phyloP scores from a whole-genome alignment of 2,888 invertebrate genomes.

The Resseliella maxima region DNA sequence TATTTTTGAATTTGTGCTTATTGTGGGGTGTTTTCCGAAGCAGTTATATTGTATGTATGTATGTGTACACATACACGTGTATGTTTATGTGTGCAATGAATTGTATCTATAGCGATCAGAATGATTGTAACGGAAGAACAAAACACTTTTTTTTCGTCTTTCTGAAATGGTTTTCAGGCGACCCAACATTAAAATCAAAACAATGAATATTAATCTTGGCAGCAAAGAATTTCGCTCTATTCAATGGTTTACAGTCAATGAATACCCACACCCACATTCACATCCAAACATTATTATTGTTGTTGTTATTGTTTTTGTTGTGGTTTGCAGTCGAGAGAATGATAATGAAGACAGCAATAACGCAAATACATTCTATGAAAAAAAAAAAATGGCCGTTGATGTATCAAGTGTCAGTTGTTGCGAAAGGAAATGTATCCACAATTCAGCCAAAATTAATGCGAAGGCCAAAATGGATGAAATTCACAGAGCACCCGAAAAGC shows the following conservation, averaged over 20 bases:
- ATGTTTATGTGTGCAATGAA: background rate
- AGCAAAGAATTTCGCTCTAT: background rate
- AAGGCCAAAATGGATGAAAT: conserved; percentile 16
- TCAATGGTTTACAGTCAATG: too few relatives aligned
- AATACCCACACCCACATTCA: background rate
- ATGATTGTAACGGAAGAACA: background rate
- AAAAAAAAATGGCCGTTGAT: background rate
- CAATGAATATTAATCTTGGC: background rate
- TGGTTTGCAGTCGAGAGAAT: background rate
- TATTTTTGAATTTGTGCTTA: background rate
- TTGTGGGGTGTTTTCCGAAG: background rate
- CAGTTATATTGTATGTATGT: background rate
- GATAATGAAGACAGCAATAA: background rate
- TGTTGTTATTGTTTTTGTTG: too few relatives aligned
- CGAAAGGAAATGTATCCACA: conserved; percentile 4
- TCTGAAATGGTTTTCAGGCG: background rate
- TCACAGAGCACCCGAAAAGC: background rate
- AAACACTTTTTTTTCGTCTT: background rate
- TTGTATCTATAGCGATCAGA: conserved; percentile 7
- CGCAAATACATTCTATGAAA: background rate
- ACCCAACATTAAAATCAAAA: background rate
- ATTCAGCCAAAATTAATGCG: background rate
- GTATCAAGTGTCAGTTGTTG: conserved; percentile 7
- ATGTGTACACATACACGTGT: too few relatives aligned
- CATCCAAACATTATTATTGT: too few relatives aligned